Percentiles rank a stretch among this genome's conserved stretches.
Conservation (phyloP, 2,888 invertebrate species). For the Listrodromus nycthemerus region DNA sequence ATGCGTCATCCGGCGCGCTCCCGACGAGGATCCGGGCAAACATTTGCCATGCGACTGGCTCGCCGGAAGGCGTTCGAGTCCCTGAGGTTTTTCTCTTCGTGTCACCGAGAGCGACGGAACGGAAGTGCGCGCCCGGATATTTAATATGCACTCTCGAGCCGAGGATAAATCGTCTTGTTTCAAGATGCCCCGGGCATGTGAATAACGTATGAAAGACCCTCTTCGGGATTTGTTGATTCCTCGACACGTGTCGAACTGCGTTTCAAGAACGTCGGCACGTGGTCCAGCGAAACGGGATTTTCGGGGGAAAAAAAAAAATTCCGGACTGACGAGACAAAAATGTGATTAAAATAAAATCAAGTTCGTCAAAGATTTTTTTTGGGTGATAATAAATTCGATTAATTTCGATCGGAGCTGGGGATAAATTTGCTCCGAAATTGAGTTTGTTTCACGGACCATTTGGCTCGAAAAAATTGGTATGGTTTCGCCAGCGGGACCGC, state of each 20-base stretch:
- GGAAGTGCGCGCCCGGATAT: neutral
- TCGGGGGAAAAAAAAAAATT: too few species aligned
- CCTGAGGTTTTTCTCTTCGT: neutral
- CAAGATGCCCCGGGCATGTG: neutral
- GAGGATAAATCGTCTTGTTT: neutral
- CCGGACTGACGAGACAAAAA: too few species aligned
- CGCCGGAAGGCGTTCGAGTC: neutral
- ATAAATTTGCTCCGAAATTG: too few species aligned
- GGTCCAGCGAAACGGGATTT: too few species aligned
- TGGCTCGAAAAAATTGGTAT: neutral
- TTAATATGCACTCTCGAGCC: too few species aligned
- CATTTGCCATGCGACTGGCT: conserved; percentile 51
- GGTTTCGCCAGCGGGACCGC: neutral
- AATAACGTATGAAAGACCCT: neutral
- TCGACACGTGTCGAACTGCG: too few species aligned
- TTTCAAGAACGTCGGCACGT: too few species aligned
- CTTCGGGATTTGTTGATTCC: too few species aligned
- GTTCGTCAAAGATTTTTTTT: too few species aligned
- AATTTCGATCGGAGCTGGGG: too few species aligned
- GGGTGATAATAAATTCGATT: too few species aligned
- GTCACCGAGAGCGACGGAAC: neutral
- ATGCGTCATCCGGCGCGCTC: conserved; percentile 53
- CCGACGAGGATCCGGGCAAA: conserved; percentile 45
- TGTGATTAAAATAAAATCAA: too few species aligned
- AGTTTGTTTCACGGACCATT: neutral